Percentiles rank a stretch among this genome's conserved stretches.
Evolutionary conservation across 2,797 vertebrate genomes (phyloP).

Genomic region (Periparus ater): DNA sequence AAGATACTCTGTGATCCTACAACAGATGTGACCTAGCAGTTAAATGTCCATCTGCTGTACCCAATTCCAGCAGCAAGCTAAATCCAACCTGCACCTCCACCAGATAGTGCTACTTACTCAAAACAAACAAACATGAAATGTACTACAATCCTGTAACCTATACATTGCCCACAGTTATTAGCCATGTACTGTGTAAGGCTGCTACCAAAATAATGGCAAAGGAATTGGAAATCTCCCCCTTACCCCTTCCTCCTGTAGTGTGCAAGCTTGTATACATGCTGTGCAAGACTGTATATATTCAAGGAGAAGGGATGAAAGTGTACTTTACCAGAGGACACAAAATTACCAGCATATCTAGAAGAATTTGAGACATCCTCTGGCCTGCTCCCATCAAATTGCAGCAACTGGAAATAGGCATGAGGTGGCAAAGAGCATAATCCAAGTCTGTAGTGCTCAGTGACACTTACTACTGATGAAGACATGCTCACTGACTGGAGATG

Average conservation of each 20-base stretch:
- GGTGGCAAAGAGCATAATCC: background rate
- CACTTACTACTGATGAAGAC: background rate
- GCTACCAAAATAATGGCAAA: background rate
- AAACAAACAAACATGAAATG: background rate
- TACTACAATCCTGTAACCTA: background rate
- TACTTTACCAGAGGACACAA: background rate
- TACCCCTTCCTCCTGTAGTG: background rate
- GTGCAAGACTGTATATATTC: background rate
- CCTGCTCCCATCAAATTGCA: background rate
- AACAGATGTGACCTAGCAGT: background rate
- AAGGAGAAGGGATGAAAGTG: background rate
- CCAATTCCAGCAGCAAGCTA: background rate
- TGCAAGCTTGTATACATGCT: background rate
- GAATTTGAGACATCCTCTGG: background rate
- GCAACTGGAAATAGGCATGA: background rate
- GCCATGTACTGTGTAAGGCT: fast-evolving
- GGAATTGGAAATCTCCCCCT: background rate
- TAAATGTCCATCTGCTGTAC: background rate
- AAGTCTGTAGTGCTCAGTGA: background rate
- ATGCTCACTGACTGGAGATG: background rate
- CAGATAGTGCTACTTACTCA: background rate
- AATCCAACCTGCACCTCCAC: background rate
- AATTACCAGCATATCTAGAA: background rate
- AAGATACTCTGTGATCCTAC: background rate
- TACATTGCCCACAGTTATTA: background rate